Evolutionary conservation across 1,140 invertebrate species (phyloP).

Genomic region (Nilaparvata lugens): DNA sequence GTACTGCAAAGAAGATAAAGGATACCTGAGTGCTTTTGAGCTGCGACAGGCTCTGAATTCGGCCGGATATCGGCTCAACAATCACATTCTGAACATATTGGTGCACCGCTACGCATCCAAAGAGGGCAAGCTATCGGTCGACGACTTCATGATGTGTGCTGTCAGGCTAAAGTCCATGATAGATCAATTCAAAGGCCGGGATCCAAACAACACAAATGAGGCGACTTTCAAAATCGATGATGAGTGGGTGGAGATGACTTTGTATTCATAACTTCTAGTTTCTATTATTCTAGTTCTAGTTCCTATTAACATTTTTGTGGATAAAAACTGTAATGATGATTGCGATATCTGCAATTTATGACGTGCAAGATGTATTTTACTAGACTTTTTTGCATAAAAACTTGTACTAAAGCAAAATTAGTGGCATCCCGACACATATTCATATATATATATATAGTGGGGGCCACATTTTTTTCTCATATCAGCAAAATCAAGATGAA

Average conservation of each 20-base stretch:
- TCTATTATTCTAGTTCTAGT: no score
- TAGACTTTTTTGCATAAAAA: no score
- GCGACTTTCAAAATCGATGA: constrained; percentile 76
- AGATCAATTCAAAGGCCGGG: constrained; percentile 68
- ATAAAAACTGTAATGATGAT: no score
- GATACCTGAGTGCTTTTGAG: constrained; percentile 73
- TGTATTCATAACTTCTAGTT: constrained; percentile 51
- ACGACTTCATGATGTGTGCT: constrained; percentile 91
- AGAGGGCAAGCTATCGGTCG: constrained; percentile 77
- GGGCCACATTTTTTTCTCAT: no score
- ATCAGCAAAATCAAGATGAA: no score
- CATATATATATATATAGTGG: no score
- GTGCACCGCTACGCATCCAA: constrained; percentile 82
- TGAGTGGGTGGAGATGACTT: constrained; percentile 78
- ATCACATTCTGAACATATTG: constrained; percentile 76
- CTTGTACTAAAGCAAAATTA: no score
- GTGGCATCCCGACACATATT: no score
- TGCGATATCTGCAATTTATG: no score
- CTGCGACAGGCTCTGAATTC: constrained; percentile 76
- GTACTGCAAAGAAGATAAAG: constrained; percentile 74
- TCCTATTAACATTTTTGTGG: background rate
- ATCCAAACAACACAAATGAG: constrained; percentile 53
- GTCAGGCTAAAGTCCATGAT: constrained; percentile 91
- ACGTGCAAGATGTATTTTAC: no score
- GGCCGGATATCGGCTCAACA: constrained; percentile 84